Base-by-base conservation (phyloP, 2,888 invertebrate genomes). In the Griposia aprilina region DNA sequence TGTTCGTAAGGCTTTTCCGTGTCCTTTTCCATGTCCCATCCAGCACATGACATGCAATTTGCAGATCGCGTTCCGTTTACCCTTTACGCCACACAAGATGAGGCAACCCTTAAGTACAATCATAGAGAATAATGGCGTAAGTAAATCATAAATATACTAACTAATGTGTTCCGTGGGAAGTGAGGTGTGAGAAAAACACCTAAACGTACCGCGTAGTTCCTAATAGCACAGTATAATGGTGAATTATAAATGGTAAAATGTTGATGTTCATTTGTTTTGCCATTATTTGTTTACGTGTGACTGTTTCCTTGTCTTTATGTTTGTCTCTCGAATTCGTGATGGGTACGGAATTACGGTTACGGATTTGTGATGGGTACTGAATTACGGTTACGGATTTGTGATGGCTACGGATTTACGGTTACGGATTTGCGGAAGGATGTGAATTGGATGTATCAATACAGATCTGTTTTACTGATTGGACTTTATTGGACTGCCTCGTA, bases 91-190 rank as follows among this genome's bases (percentile, higher is more conserved):
- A 23, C 48, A 60, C 60, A 20, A 82, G 63, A 90, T 93, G 92
- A 88, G 85, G 93, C 88, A 93, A 93, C 90, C 87, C 90, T 88
- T 81, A 83, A 87, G 84, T 87, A 86, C 90, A 74, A 84, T 69
- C 87, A 84, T 89, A 86, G 87, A 88, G 90, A 90, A 89, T 92
- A 92, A 93, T 93, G 89, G 88, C 88, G 90, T 87, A 91, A 92
- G 90, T 90, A 90, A 92, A 93, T 92, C 92, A 91, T 92, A 92
- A 89, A 88, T 87, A 85, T 68, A 87, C 74, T 55, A 74, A 82
- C 86, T 90, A 88, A 89, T 88, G 89, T 93, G 85, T 93, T 91
- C 89, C 92, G 92, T 93, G 93, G 91, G 92, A 93, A 94, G 89
- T 86, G 69, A 85, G 71, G 84, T 91, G 91, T 92, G 93, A 89